Base-by-base conservation (phyloP, 2,888 invertebrate genomes). In the Chouioia cunea region DNA sequence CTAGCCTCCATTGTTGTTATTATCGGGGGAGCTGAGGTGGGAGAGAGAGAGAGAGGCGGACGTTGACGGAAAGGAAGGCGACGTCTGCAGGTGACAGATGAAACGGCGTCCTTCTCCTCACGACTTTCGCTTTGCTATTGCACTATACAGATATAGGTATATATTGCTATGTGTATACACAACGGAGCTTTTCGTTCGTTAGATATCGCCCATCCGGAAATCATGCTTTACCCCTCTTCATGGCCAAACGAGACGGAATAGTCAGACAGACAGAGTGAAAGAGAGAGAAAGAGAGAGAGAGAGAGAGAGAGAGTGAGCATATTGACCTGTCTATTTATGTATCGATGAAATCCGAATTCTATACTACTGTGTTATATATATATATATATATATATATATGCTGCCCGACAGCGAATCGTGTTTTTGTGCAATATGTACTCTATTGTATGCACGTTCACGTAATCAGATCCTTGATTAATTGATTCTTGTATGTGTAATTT, bases 11-110 rank as follows among this genome's bases (percentile, higher is more conserved):
- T 85, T 85, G 85, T 85, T 85, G 84, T 85, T 85, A 83, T 85
- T 85, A 85, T 84, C 82, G 60, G 53, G 73, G 75, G 74, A 73
- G 77, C 68, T 74, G 77, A 73, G 75, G 75, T 73, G 74, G 73
- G 77, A 69, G 73, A 76, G 74, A 75, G 74, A 73, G 78, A 76
- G 77, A 75, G 79, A 81, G 82, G 80, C 82, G 82, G 79, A 82
- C 80, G 85, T 83, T 85, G 84, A 85, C 84, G 84, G 84, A 85
- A 85, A 85, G 85, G 83, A 85, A 84, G 83, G 83, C 84, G 83
- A 83, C 84, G 85, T 85, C 85, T 85, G 85, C 84, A 84, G 84
- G 85, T 85, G 85, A 85, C 85, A 85, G 84, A 85, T 85, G 85
- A 85, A 85, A 85, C 84, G 80, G 82, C 81, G 76, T 77, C 76